Percentiles rank a stretch among this genome's conserved stretches.
These are phyloP conservation scores for Austrolebias charrua DNA, from an alignment of 2,797 vertebrate species.

Conservation along the genomic window DNA sequence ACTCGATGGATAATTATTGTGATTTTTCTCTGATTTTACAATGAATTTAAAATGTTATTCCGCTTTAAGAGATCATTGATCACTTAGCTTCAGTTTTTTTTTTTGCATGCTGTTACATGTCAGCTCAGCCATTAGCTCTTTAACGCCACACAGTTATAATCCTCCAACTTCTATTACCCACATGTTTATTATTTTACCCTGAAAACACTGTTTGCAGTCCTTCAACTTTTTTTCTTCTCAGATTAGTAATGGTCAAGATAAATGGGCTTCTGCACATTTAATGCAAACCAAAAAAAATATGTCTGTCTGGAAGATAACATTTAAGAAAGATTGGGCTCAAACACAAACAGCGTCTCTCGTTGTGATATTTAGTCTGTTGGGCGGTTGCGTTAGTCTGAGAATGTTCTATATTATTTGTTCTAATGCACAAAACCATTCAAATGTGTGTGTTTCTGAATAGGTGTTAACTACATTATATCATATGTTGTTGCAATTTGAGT, in stretches of 20 bases:
- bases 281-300: constrained; percentile 19
- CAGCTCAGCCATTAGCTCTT: constrained; percentile 12
- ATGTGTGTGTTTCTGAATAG: neutral
- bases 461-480: neutral
- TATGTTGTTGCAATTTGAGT: neutral
- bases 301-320: constrained; percentile 12
- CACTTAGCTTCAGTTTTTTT: neutral
- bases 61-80: neutral
- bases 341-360: neutral
- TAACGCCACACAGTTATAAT: neutral
- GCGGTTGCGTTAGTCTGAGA: neutral
- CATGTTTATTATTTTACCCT: neutral
- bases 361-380: neutral
- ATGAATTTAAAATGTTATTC: neutral
- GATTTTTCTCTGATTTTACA: too few species aligned
- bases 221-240: constrained; percentile 17
- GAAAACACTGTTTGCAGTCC: constrained; percentile 5
- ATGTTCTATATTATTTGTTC: neutral
- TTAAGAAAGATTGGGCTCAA: constrained; percentile 2
- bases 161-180: neutral
- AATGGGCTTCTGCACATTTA: neutral
- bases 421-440: too few species aligned
- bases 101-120: neutral
- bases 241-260: constrained; percentile 1
- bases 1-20: too few species aligned